Conservation (phyloP, 2,113 vertebrate genomes). For the Microtus richardsoni region DNA sequence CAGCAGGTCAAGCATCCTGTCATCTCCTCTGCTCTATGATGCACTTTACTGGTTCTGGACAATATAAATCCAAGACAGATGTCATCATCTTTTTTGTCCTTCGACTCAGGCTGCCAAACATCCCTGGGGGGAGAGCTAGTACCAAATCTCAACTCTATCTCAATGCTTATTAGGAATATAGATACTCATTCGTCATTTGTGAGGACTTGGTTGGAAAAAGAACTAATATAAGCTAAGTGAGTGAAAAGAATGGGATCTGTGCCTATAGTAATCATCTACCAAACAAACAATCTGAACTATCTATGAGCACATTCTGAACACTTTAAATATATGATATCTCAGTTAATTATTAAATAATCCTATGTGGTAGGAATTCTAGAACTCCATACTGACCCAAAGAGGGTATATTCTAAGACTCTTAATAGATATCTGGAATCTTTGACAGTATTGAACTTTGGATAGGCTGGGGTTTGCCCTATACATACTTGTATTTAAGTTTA, state of each 20-base stretch:
- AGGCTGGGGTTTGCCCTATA: not conserved
- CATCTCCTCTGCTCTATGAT: not conserved
- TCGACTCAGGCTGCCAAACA: not conserved
- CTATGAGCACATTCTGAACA: not conserved
- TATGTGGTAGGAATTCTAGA: not conserved
- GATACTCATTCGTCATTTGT: not conserved
- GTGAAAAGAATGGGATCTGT: not conserved
- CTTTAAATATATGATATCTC: not conserved
- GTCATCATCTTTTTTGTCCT: not conserved
- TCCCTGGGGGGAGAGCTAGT: not conserved
- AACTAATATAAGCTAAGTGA: not conserved
- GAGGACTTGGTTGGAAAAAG: not conserved
- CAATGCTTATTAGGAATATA: not conserved
- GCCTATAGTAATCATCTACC: not conserved
- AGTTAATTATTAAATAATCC: not conserved
- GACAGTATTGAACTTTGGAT: not conserved
- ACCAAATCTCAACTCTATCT: not conserved
- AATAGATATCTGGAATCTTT: not conserved
- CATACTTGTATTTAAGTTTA: not conserved
- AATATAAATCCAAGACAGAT: not conserved
- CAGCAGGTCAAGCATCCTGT: not conserved
- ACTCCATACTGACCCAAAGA: not conserved
- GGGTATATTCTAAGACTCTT: not conserved
- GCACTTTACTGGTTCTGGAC: not conserved
- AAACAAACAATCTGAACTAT: not conserved